Percentiles rank a stretch among this genome's conserved stretches.
These are phyloP conservation scores for Stichodactyla helianthus DNA, from an alignment of 64 coral and sea anemone species.

Conservation along the genomic window DNA sequence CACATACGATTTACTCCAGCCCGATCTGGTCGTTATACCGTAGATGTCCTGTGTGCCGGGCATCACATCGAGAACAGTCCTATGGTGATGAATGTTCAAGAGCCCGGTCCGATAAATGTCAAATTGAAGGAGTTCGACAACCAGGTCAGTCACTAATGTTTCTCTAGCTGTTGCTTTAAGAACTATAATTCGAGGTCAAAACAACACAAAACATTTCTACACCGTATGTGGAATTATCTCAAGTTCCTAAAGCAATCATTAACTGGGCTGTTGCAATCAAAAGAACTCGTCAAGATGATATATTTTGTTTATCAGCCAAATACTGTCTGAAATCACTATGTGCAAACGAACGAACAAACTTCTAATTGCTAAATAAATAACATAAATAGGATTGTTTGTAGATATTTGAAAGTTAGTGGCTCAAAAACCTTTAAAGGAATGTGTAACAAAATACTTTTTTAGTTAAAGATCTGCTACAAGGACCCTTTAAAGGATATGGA, in stretches of 20 bases:
- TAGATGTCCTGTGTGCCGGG: conserved; percentile 65
- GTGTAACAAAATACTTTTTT: no score
- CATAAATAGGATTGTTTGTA: not conserved
- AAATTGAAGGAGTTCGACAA: conserved; percentile 72
- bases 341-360: no score
- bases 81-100: conserved; percentile 66
- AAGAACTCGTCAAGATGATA: not conserved
- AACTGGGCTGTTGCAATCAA: not conserved
- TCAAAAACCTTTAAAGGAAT: no score
- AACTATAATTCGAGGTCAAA: not conserved
- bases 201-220: not conserved
- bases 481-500: no score
- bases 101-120: conserved; percentile 46
- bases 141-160: conserved; percentile 28
- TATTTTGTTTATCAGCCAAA: not conserved
- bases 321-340: not conserved
- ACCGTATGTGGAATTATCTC: not conserved
- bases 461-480: no score
- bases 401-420: not conserved
- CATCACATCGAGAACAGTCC: conserved; percentile 83
- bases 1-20: conserved; percentile 71
- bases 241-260: not conserved
- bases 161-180: not conserved
- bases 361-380: not conserved
- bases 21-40: conserved; percentile 59